Evolutionary conservation across 2,113 vertebrate genomes (phyloP).

Genomic region (Andinoacara biseriatus): DNA sequence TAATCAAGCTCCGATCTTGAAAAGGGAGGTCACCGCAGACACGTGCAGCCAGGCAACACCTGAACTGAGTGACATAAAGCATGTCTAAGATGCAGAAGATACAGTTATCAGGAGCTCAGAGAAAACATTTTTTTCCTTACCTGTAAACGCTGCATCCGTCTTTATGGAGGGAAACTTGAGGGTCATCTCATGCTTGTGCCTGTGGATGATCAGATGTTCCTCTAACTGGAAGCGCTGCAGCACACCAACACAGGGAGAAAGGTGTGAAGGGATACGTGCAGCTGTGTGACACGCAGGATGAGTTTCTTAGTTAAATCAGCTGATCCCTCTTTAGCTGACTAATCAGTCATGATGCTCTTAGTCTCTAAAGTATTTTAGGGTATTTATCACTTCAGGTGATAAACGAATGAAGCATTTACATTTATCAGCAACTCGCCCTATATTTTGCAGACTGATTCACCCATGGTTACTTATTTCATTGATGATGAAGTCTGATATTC

Average conservation of each 20-base stretch:
- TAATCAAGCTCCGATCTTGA: conserved; percentile 40
- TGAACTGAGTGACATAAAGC: neutral
- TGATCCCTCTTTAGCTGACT: neutral
- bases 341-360: neutral
- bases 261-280: conserved; percentile 66
- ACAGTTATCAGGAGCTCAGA: neutral
- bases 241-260: conserved; percentile 60
- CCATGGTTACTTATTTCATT: neutral
- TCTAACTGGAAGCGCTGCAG: conserved; percentile 94
- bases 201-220: conserved; percentile 97
- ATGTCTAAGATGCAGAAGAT: neutral
- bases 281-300: conserved; percentile 15
- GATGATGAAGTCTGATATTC: neutral
- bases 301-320: conserved; percentile 20
- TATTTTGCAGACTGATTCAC: neutral
- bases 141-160: conserved; percentile 91
- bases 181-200: conserved; percentile 99
- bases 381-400: neutral
- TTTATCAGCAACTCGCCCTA: neutral
- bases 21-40: neutral
- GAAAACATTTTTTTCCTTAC: conserved; percentile 68
- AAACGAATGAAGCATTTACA: neutral
- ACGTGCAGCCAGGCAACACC: conserved; percentile 8
- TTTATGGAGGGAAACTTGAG: conserved; percentile 97
- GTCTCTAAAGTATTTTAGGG: neutral